Evolutionary conservation across 2,797 vertebrate genomes (phyloP).

Genomic region (Geotrypetes seraphini): DNA sequence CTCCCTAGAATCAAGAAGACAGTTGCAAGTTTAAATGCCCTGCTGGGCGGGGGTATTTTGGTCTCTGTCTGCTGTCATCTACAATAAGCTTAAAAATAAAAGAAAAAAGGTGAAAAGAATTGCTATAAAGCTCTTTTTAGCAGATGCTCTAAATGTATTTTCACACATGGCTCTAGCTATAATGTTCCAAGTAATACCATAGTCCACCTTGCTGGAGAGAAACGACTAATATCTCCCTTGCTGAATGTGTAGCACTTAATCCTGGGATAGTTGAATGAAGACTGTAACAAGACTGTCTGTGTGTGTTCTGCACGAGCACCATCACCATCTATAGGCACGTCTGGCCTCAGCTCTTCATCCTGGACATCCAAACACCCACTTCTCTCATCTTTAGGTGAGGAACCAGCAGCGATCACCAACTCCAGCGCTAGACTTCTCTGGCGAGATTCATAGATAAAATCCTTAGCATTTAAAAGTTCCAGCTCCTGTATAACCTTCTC

Average conservation of each 20-base stretch:
- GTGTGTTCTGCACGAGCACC: neutral
- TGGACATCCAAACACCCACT: neutral
- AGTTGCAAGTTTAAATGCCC: no score
- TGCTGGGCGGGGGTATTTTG: no score
- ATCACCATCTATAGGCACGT: neutral
- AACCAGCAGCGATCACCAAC: rapidly evolving
- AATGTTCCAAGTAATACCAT: no score
- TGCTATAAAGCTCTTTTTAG: no score
- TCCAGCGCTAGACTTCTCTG: no score
- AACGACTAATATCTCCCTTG: slow-evolving; percentile 69
- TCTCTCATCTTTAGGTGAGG: rapidly evolving
- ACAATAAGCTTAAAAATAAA: no score
- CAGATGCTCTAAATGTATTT: no score
- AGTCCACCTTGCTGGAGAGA: slow-evolving; percentile 69
- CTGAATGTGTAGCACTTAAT: slow-evolving; percentile 83
- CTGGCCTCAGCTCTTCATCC: neutral
- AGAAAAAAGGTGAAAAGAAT: no score
- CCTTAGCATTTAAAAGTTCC: slow-evolving; percentile 49
- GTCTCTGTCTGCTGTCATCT: no score
- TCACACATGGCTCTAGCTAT: no score
- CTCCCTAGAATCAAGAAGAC: no score
- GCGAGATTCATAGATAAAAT: slow-evolving; percentile 59
- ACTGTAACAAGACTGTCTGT: neutral
- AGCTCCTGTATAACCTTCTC: slow-evolving; percentile 33
- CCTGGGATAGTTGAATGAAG: slow-evolving; percentile 39